A percentile compares a stretch with the other conserved stretches of the same genome.
phyloP scores from a whole-genome alignment of 2,797 vertebrate species.

The Helarctos malayanus region DNA sequence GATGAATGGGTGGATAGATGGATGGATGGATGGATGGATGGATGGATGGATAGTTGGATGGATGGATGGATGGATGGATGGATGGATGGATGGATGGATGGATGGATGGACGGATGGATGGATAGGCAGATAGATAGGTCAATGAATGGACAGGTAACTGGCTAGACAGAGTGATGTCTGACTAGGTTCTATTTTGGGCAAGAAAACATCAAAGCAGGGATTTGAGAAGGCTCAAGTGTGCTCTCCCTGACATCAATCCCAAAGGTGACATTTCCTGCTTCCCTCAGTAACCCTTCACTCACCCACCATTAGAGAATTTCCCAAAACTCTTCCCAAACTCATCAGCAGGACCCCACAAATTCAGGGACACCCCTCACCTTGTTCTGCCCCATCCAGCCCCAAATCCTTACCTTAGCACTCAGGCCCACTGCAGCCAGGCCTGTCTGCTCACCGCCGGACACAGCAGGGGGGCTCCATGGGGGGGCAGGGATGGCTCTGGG shows the following conservation, averaged over 20 bases:
- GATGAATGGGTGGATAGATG: too few relatives aligned
- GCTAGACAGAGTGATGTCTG: background rate
- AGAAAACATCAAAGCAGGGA: background rate
- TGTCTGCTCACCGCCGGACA: background rate
- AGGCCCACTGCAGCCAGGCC: background rate
- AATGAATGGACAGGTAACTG: too few relatives aligned
- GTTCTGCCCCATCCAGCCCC: background rate
- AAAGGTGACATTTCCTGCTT: conserved; percentile 20
- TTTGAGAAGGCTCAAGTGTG: background rate
- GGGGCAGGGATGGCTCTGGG: background rate
- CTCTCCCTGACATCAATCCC: background rate
- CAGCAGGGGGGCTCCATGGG: background rate
- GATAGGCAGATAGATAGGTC: too few relatives aligned
- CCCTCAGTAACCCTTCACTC: background rate
- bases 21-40: too few relatives aligned
- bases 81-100: background rate
- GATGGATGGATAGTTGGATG: background rate
- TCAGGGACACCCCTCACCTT: background rate
- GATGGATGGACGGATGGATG: background rate
- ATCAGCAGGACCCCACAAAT: background rate
- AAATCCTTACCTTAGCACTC: background rate
- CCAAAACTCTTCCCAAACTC: background rate
- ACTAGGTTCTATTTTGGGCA: conserved; percentile 29
- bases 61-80: too few relatives aligned
- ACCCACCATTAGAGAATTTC: background rate